Evolutionary conservation across 1,140 invertebrate species (phyloP).

Genomic region (Leptopilina clavipes): DNA sequence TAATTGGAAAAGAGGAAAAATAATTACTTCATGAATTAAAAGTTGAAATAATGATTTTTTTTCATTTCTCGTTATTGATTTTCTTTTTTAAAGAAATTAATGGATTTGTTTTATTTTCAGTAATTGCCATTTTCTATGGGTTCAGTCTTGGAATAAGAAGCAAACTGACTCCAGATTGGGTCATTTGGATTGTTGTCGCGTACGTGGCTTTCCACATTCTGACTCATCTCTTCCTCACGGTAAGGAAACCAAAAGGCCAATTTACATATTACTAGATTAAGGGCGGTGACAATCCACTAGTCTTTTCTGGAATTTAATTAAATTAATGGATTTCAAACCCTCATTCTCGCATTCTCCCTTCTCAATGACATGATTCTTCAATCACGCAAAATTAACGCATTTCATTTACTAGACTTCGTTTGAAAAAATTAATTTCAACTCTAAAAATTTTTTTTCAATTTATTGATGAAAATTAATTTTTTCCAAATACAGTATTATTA

Average conservation of each 20-base stretch:
- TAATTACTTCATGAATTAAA: neutral
- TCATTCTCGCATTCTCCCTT: neutral
- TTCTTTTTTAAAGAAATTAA: neutral
- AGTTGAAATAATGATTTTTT: neutral
- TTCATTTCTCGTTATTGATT: neutral
- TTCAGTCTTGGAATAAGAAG: conserved; percentile 86
- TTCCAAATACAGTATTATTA: no score
- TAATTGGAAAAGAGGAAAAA: neutral
- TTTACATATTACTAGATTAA: conserved; percentile 10
- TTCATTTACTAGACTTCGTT: neutral
- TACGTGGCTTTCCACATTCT: conserved; percentile 93
- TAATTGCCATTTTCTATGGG: conserved; percentile 95
- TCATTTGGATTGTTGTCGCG: conserved; percentile 89
- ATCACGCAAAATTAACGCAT: neutral
- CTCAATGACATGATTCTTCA: neutral
- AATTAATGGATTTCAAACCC: neutral
- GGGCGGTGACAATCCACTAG: conserved; percentile 9
- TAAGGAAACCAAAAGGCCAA: conserved; percentile 73
- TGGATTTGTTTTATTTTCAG: conserved; percentile 76
- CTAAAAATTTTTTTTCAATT: no score
- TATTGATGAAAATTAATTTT: no score
- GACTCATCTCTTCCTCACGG: conserved; percentile 91
- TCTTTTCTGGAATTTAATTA: conserved; percentile 14
- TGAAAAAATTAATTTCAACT: no score
- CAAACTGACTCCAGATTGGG: conserved; percentile 85